Conservation (phyloP, 2,888 invertebrate species). For the Andrena praecox region DNA sequence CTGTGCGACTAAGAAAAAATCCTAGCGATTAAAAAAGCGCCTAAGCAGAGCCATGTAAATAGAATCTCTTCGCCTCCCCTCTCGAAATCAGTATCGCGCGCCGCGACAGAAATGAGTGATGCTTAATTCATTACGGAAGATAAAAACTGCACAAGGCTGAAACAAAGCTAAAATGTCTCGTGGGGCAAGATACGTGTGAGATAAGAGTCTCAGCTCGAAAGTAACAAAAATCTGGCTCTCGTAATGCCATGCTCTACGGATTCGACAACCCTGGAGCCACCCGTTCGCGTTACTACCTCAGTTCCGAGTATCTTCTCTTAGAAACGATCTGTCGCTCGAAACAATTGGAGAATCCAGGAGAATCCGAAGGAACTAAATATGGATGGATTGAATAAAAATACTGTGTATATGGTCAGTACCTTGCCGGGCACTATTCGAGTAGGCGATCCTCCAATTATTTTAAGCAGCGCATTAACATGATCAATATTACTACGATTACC, state of each 20-base stretch:
- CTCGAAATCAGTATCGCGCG: conserved; percentile 3
- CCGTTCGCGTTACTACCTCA: too few relatives aligned
- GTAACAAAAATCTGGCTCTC: too few relatives aligned
- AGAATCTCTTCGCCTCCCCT: conserved; percentile 1
- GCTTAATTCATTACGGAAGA: conserved; percentile 5
- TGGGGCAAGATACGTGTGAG: too few relatives aligned
- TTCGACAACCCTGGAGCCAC: too few relatives aligned
- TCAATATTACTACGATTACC: neutral
- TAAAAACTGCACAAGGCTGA: conserved; percentile 3
- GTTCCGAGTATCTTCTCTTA: too few relatives aligned
- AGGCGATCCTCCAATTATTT: conserved; percentile 8
- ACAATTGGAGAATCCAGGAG: too few relatives aligned
- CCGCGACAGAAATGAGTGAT: conserved; percentile 3
- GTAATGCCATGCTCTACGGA: too few relatives aligned
- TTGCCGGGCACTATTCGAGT: neutral
- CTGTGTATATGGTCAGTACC: too few relatives aligned
- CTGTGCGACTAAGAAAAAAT: neutral
- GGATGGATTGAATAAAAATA: too few relatives aligned
- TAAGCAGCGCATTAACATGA: neutral
- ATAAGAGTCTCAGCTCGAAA: too few relatives aligned
- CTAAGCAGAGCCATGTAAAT: neutral
- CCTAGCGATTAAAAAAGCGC: conserved; percentile 1
- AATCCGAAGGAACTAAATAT: too few relatives aligned
- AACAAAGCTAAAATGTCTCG: neutral
- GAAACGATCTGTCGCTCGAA: too few relatives aligned